phyloP scores from a whole-genome alignment of 2,113 vertebrate genomes.

The Turdus rufiventris region DNA sequence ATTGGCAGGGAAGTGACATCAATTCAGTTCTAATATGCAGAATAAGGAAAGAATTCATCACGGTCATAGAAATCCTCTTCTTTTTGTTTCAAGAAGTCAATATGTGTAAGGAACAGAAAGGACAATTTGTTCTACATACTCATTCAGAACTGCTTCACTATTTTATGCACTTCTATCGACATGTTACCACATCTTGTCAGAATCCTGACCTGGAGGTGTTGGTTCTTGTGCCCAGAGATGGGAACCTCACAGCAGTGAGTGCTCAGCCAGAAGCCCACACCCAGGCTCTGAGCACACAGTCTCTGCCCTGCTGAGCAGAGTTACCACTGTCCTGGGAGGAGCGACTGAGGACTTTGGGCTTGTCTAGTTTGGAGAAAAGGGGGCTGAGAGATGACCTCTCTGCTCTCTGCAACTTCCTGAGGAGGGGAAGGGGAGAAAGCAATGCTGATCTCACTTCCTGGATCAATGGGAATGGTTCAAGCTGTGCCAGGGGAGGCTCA shows the following conservation, averaged over 20 bases:
- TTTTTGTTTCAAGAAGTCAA: neutral
- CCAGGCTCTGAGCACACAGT: neutral
- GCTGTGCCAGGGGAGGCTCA: rapidly evolving
- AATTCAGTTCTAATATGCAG: neutral
- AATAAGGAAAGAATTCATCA: neutral
- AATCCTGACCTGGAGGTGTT: neutral
- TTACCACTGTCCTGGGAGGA: neutral
- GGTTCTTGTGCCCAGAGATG: rapidly evolving
- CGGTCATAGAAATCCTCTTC: rapidly evolving
- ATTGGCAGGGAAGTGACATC: neutral
- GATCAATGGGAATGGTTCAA: neutral
- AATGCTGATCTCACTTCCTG: neutral
- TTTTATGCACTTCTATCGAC: neutral
- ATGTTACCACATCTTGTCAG: rapidly evolving
- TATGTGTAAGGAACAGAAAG: neutral
- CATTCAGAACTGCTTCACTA: neutral
- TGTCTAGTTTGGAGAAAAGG: neutral
- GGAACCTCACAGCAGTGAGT: rapidly evolving
- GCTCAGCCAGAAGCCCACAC: neutral
- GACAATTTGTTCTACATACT: neutral
- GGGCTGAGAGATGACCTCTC: neutral
- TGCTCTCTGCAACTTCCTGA: neutral
- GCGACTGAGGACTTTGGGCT: rapidly evolving
- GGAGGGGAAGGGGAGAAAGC: neutral
- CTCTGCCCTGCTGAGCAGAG: neutral